Percentiles rank a stretch among this genome's conserved stretches.
These are phyloP conservation scores for Tipula vernalis DNA, from an alignment of 2,888 invertebrate genomes.

Conservation along the genomic window DNA sequence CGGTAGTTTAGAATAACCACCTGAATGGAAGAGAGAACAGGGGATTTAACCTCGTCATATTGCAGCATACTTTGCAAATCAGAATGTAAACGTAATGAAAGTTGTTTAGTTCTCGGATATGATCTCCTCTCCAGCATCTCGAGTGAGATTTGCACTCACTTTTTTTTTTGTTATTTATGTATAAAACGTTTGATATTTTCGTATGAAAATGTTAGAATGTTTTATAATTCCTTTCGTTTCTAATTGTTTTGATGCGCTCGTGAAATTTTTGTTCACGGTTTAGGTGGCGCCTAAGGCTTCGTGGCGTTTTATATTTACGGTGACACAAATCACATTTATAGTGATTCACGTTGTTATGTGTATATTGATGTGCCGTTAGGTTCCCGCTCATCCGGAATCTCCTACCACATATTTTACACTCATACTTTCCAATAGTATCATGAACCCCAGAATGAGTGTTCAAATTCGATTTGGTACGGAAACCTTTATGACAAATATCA, in stretches of 20 bases:
- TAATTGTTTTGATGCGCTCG: no score
- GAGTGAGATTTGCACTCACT: no score
- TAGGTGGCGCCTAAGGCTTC: conserved; percentile 22
- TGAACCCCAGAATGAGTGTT: conserved; percentile 22
- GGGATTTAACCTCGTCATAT: no score
- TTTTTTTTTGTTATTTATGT: not conserved
- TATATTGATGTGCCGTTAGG: conserved; percentile 24
- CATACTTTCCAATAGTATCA: conserved; percentile 22
- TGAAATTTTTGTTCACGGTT: no score
- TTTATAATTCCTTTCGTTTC: no score
- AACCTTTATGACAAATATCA: conserved; percentile 22
- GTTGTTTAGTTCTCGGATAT: no score
- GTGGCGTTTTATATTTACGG: conserved; percentile 23
- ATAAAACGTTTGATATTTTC: conserved; percentile 5
- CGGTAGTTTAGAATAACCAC: no score
- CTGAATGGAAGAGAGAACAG: no score
- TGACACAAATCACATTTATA: conserved; percentile 23
- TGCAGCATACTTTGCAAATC: no score
- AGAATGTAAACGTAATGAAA: no score
- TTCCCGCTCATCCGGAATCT: conserved; percentile 23
- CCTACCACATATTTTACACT: conserved; percentile 25
- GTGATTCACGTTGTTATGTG: conserved; percentile 21
- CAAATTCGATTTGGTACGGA: conserved; percentile 22
- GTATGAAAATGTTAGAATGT: conserved; percentile 19
- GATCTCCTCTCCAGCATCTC: no score